These are phyloP conservation scores for Alfaro cultratus DNA, from an alignment of 2,797 vertebrate genomes.

Conservation along the genomic window DNA sequence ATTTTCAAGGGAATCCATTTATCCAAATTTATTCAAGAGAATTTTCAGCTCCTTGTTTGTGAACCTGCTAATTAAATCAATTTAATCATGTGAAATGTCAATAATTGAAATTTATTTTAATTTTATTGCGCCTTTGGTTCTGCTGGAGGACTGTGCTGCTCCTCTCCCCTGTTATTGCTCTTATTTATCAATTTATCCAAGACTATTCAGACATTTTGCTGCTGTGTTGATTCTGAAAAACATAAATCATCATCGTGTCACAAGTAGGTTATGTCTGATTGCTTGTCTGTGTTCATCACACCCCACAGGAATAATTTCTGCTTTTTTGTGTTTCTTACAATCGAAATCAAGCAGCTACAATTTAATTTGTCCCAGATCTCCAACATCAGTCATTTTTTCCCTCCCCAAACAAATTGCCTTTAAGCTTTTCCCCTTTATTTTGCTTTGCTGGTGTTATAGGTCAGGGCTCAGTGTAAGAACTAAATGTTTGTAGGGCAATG, in stretches of 20 bases:
- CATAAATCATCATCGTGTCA: constrained; percentile 7
- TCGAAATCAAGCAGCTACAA: background rate
- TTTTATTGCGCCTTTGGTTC: background rate
- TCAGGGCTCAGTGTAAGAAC: constrained; percentile 26
- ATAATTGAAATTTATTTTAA: background rate
- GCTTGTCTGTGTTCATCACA: background rate
- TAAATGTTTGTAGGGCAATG: constrained; percentile 34
- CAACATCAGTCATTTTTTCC: background rate
- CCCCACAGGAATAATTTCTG: background rate
- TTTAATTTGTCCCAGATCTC: constrained; percentile 9
- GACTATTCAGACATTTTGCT: constrained; percentile 6
- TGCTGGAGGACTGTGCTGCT: background rate
- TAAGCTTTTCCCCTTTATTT: background rate
- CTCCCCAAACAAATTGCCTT: background rate
- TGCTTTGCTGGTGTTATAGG: background rate
- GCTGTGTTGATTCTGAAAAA: constrained; percentile 13
- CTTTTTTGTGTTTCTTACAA: constrained; percentile 7
- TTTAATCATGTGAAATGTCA: background rate
- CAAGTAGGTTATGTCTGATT: constrained; percentile 6
- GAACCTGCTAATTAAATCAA: background rate
- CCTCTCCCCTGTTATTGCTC: too few relatives aligned
- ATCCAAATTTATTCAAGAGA: background rate
- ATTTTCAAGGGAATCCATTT: background rate
- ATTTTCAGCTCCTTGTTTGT: background rate
- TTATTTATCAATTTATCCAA: constrained; percentile 1